Conservation (phyloP, 2,797 vertebrate genomes). For the Amblyopsis hoosieri region DNA sequence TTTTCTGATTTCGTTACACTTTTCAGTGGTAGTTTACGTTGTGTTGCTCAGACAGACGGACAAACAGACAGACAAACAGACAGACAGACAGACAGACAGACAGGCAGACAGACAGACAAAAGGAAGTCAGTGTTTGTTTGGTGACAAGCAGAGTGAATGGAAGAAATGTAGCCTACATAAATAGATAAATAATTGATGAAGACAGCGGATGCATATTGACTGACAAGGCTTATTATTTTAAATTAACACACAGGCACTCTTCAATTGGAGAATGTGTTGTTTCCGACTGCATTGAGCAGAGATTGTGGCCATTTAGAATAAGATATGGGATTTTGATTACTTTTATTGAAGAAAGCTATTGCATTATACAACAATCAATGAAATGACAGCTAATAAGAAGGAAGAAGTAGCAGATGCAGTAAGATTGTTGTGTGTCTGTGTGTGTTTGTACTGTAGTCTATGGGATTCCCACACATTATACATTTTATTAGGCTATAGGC, state of each 20-base stretch:
- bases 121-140: conserved; percentile 8
- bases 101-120: background rate
- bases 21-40: conserved; percentile 3
- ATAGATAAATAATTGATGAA: conserved; percentile 63
- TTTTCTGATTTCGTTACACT: conserved; percentile 12
- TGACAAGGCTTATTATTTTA: conserved; percentile 58
- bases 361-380: too few relatives aligned
- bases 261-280: too few relatives aligned
- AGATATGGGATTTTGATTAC: too few relatives aligned
- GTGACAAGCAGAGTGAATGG: conserved; percentile 40
- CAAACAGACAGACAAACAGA: too few relatives aligned
- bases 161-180: conserved; percentile 43
- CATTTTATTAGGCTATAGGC: background rate
- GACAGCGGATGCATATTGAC: conserved; percentile 47
- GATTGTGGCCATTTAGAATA: too few relatives aligned
- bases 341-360: too few relatives aligned
- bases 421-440: too few relatives aligned
- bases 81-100: too few relatives aligned
- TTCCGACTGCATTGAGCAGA: too few relatives aligned
- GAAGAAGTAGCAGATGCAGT: too few relatives aligned
- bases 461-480: conserved; percentile 30
- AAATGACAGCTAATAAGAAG: too few relatives aligned
- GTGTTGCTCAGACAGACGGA: conserved; percentile 23
- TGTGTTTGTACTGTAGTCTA: conserved; percentile 3
- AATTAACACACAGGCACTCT: conserved; percentile 27